These are phyloP conservation scores for Drosophila niveifrons DNA, from an alignment of 2,888 invertebrate genomes.

Conservation along the genomic window DNA sequence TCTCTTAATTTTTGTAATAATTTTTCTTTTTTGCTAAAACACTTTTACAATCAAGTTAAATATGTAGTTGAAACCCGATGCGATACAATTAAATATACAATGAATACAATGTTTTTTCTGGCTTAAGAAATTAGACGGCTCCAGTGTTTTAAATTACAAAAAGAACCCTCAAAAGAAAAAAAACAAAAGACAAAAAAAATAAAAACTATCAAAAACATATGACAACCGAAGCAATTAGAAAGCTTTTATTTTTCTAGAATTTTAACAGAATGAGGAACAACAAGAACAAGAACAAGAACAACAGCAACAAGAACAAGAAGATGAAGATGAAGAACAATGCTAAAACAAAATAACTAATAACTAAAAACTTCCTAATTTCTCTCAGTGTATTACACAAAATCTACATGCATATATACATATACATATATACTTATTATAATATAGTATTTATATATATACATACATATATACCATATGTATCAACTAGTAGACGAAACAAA, in stretches of 20 bases:
- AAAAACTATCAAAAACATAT: slow-evolving; percentile 43
- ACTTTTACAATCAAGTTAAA: slow-evolving; percentile 13
- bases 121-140: slow-evolving; percentile 34
- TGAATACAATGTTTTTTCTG: slow-evolving; percentile 42
- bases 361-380: slow-evolving; percentile 84
- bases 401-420: slow-evolving; percentile 48
- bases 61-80: slow-evolving; percentile 16
- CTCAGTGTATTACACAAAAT: slow-evolving; percentile 82
- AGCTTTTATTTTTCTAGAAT: slow-evolving; percentile 84
- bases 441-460: slow-evolving; percentile 37
- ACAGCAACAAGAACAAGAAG: slow-evolving; percentile 15
- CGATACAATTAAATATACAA: slow-evolving; percentile 44
- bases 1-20: not conserved
- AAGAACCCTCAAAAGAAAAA: slow-evolving; percentile 10
- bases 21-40: slow-evolving; percentile 12
- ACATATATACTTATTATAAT: slow-evolving; percentile 42
- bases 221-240: slow-evolving; percentile 81
- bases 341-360: slow-evolving; percentile 34
- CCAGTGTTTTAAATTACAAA: slow-evolving; percentile 23
- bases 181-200: slow-evolving; percentile 32
- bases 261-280: slow-evolving; percentile 69
- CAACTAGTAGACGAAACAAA: slow-evolving; percentile 26
- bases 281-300: slow-evolving; percentile 26
- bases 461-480: slow-evolving; percentile 34
- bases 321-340: not conserved